Evolutionary conservation across 1,140 invertebrate species (phyloP).

Genomic region (Drosophila sechellia): DNA sequence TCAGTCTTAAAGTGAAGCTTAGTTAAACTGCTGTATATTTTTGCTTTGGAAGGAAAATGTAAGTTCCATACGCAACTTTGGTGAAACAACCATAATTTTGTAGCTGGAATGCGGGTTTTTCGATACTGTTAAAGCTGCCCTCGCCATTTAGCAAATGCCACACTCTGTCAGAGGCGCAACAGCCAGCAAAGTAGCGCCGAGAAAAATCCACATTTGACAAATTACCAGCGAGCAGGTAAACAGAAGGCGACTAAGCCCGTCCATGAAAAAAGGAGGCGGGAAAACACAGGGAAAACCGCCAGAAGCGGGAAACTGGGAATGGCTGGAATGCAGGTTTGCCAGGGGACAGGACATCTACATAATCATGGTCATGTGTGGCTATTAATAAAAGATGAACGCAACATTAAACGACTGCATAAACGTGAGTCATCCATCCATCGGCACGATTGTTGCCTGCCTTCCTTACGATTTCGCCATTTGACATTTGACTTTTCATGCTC

Average conservation of each 20-base stretch:
- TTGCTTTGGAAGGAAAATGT: too few relatives aligned
- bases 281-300: conserved; percentile 24
- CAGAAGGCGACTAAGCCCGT: conserved; percentile 39
- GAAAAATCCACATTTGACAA: conserved; percentile 73
- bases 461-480: conserved; percentile 33
- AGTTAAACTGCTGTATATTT: neutral
- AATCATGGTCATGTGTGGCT: conserved; percentile 52
- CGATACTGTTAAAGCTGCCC: conserved; percentile 19
- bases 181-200: conserved; percentile 40
- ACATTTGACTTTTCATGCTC: conserved; percentile 60
- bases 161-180: conserved; percentile 47
- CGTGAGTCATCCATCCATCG: conserved; percentile 43
- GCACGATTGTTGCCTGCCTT: conserved; percentile 8
- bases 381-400: conserved; percentile 64
- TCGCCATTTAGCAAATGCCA: conserved; percentile 24
- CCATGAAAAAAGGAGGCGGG: conserved; percentile 1
- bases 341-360: conserved; percentile 31
- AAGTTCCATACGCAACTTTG: too few relatives aligned
- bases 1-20: neutral
- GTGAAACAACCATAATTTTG: too few relatives aligned
- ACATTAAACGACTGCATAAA: conserved; percentile 61
- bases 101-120: too few relatives aligned
- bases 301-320: conserved; percentile 20
- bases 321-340: neutral
- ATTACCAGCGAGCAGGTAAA: conserved; percentile 72